Base-by-base conservation (phyloP, 2,888 invertebrate genomes). In the Tachina fera region DNA sequence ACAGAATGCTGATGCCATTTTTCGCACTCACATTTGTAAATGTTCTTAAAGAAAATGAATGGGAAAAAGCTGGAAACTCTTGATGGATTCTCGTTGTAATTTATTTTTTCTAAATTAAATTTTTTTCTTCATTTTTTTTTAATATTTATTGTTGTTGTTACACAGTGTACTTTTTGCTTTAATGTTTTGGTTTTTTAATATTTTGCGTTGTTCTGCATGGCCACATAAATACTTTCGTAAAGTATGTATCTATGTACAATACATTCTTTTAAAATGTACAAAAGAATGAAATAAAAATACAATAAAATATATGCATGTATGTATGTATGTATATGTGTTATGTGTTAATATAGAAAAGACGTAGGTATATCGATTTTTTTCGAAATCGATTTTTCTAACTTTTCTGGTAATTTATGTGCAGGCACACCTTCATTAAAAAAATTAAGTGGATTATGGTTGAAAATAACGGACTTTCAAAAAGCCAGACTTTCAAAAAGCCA, bases 11-110 rank as follows among this genome's bases (percentile, higher is more conserved):
- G 68, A 47, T 65, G 71, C 49, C 56, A 70, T 56, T 56, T 31
- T 10, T 51, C 51, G 9, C 49, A 61, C 13, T 60, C 51, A 43
- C 43, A 60, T 51, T 63, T 60, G 22, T 1, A 43, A 10, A 43
- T 9, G n/a, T 19, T 19, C 51, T 75, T 68, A 19, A 76, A 70
- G 45, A 63, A 81, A 75, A 68, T 68, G 49, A 53, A 81, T 53
- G 61, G 45, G 67, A 19, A 43, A 43, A 71, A 70, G 51, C 3
- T 13, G 31, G 49, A 61, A 68, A 67, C 61, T 84, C 74, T 79
- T 85, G 87, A 87, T 86, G 85, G 84, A 87, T 84, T 87, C 89
- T 89, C 90, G 83, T 75, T 72, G 90, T 89, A 89, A 91, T 91
- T 91, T 91, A 89, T 91, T 87, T 83, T 87, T 87, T 78, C 77